These are phyloP conservation scores for Bungarus multicinctus DNA, from an alignment of 2,113 vertebrate genomes.

Conservation along the genomic window DNA sequence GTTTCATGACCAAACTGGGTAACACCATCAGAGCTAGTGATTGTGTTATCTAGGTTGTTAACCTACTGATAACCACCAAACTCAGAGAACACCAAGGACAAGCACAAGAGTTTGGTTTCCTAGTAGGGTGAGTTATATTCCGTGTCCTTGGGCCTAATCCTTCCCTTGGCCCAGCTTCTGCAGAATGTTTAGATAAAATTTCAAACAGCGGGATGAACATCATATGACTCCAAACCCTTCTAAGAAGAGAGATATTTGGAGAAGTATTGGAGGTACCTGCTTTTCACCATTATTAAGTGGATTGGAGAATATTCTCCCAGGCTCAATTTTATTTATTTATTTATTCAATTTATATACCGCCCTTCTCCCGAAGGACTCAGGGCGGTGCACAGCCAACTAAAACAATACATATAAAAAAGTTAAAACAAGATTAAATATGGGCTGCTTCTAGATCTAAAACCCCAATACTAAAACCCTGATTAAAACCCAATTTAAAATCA, in stretches of 20 bases:
- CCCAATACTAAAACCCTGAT: too few species aligned
- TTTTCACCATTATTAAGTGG: background rate
- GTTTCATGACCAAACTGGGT: background rate
- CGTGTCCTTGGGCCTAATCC: background rate
- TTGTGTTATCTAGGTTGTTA: background rate
- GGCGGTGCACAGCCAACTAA: too few species aligned
- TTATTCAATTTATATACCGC: too few species aligned
- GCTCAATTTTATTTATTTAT: too few species aligned
- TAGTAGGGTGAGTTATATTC: background rate
- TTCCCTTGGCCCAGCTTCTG: background rate
- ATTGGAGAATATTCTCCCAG: background rate
- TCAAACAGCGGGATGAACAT: background rate
- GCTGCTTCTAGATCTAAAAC: too few species aligned
- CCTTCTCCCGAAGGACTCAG: too few species aligned
- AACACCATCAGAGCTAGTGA: background rate
- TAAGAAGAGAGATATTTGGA: background rate
- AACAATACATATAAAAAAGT: too few species aligned
- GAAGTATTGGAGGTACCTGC: background rate
- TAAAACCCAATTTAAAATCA: too few species aligned
- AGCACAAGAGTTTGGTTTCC: background rate
- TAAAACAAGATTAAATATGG: too few species aligned
- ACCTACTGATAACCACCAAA: background rate
- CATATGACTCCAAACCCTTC: background rate
- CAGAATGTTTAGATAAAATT: background rate
- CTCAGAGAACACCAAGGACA: background rate